Conservation (phyloP, 2,888 invertebrate species). For the Encarsia formosa region DNA sequence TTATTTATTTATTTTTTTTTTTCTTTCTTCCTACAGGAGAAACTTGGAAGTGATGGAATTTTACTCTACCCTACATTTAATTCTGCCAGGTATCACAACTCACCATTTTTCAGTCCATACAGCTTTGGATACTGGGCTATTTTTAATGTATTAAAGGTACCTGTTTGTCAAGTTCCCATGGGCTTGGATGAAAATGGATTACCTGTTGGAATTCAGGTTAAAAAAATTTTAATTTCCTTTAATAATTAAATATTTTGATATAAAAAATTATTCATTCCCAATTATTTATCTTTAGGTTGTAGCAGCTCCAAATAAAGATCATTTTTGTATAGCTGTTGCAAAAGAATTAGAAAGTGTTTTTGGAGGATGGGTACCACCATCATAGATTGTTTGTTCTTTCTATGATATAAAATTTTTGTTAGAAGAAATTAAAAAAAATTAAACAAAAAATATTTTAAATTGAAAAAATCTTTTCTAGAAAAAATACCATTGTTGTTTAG, state of each 20-base stretch:
- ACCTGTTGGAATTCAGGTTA: constrained; percentile 74
- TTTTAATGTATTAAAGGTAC: constrained; percentile 79
- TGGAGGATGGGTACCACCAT: no score
- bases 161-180: constrained; percentile 80
- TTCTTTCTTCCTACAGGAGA: constrained; percentile 50
- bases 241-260: constrained; percentile 3
- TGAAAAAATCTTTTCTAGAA: no score
- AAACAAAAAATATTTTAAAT: no score
- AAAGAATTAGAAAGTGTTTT: no score
- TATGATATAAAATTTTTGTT: no score
- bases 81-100: constrained; percentile 77
- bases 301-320: no score
- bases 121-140: constrained; percentile 84
- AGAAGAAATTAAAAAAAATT: no score
- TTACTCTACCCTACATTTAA: constrained; percentile 81
- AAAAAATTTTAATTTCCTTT: constrained; percentile 11
- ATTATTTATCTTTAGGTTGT: no score
- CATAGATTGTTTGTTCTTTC: no score
- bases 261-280: no score
- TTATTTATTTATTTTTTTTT: neutral
- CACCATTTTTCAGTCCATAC: constrained; percentile 70
- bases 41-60: constrained; percentile 74
- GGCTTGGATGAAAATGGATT: constrained; percentile 68
- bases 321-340: no score
- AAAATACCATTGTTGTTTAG: no score